These are phyloP conservation scores for Zeus faber DNA, from an alignment of 2,113 vertebrate species.

Conservation along the genomic window DNA sequence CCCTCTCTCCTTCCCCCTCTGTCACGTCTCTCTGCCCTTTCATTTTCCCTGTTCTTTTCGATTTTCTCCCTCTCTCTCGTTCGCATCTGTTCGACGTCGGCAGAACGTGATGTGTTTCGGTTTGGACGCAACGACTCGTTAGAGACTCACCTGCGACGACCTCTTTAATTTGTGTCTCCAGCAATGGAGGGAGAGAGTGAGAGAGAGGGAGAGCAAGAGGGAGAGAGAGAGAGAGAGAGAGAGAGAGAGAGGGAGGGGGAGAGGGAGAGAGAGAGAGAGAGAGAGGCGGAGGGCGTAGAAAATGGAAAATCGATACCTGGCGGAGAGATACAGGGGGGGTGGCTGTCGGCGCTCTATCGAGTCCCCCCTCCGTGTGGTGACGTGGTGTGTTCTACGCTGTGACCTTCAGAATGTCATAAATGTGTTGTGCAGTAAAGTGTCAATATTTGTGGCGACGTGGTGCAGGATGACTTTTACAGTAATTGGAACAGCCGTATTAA, in stretches of 20 bases:
- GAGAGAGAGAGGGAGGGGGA: conserved; percentile 3
- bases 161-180: conserved; percentile 61
- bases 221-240: conserved; percentile 30
- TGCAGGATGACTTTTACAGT: conserved; percentile 99
- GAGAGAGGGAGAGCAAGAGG: background rate
- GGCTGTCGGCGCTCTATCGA: conserved; percentile 50
- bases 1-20: background rate
- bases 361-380: conserved; percentile 89
- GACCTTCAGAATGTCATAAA: conserved; percentile 99
- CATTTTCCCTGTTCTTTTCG: background rate
- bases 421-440: conserved; percentile 99
- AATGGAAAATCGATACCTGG: conserved; percentile 74
- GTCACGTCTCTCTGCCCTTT: conserved; percentile 6
- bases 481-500: conserved; percentile 99
- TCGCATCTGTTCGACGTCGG: conserved; percentile 31
- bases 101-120: conserved; percentile 49
- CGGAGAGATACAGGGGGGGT: conserved; percentile 69
- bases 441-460: conserved; percentile 99
- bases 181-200: conserved; percentile 54
- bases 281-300: background rate
- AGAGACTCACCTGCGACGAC: conserved; percentile 62
- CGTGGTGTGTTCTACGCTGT: conserved; percentile 97
- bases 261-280: too few species aligned
- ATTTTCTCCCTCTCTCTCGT: background rate
- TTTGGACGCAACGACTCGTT: conserved; percentile 59